Conservation (phyloP, 2,888 invertebrate genomes). For the Agrochola macilenta region DNA sequence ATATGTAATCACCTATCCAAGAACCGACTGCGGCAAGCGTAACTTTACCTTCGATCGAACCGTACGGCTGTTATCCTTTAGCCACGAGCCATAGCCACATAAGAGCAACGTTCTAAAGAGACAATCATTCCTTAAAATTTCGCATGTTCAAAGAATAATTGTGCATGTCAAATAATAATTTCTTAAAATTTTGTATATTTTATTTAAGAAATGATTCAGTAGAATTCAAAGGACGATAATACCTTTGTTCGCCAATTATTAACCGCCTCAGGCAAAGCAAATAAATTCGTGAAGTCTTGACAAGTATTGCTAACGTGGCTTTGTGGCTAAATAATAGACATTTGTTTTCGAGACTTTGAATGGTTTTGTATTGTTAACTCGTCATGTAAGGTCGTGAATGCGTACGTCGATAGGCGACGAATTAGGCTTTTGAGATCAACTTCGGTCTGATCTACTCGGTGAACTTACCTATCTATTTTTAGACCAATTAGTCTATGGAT, state of each 20-base stretch:
- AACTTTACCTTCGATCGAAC: no score
- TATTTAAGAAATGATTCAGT: no score
- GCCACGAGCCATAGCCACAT: no score
- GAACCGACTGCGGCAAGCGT: no score
- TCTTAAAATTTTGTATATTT: no score
- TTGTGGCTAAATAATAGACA: slow-evolving; percentile 41
- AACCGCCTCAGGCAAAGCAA: slow-evolving; percentile 28
- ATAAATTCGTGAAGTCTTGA: slow-evolving; percentile 36
- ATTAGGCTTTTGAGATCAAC: slow-evolving; percentile 17
- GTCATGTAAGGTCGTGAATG: slow-evolving; percentile 7
- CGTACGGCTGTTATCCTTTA: no score
- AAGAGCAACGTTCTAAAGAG: no score
- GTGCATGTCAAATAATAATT: no score
- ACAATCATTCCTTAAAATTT: no score
- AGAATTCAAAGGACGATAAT: slow-evolving; percentile 13
- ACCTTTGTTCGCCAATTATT: slow-evolving; percentile 46
- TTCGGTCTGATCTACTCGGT: slow-evolving; percentile 6
- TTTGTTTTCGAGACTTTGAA: slow-evolving; percentile 47
- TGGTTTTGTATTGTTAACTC: slow-evolving; percentile 49
- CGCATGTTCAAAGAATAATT: no score
- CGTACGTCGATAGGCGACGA: background rate
- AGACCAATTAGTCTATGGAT: background rate
- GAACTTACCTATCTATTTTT: background rate
- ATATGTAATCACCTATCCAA: no score
- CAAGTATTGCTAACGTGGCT: slow-evolving; percentile 52